Evolutionary conservation across 2,797 vertebrate genomes (phyloP).

Genomic region (Xyrichtys novacula): DNA sequence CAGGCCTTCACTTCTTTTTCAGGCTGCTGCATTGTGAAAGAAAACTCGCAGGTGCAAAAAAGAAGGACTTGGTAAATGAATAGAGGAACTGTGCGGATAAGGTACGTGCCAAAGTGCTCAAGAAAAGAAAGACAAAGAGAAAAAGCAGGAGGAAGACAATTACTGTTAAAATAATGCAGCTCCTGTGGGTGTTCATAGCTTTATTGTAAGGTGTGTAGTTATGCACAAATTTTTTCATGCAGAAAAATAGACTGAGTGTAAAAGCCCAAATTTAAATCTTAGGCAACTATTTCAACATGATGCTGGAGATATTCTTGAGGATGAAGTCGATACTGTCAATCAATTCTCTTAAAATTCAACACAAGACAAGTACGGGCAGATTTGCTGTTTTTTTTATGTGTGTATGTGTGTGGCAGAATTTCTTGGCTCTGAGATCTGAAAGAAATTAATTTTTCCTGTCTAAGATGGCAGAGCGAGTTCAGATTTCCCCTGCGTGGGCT

Average conservation of each 20-base stretch:
- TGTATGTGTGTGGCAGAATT: slow-evolving; percentile 34
- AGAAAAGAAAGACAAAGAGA: slow-evolving; percentile 21
- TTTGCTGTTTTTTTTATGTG: slow-evolving; percentile 56
- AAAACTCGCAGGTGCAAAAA: slow-evolving; percentile 76
- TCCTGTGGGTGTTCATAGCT: neutral
- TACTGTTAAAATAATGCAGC: slow-evolving; percentile 15
- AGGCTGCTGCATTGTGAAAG: slow-evolving; percentile 71
- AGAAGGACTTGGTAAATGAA: slow-evolving; percentile 59
- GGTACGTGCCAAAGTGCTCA: slow-evolving; percentile 16
- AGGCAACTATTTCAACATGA: slow-evolving; percentile 12
- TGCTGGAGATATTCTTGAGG: slow-evolving; percentile 47
- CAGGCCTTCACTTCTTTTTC: slow-evolving; percentile 71
- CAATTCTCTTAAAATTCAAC: slow-evolving; percentile 66
- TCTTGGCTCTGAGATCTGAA: slow-evolving; percentile 68
- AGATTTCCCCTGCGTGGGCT: slow-evolving; percentile 66
- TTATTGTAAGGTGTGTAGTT: slow-evolving; percentile 35
- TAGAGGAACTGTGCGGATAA: slow-evolving; percentile 40
- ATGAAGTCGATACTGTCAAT: slow-evolving; percentile 58
- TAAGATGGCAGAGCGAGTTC: slow-evolving; percentile 73
- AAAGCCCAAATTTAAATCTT: slow-evolving; percentile 16
- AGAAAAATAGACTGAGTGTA: slow-evolving; percentile 21
- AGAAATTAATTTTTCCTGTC: slow-evolving; percentile 77
- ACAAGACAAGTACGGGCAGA: slow-evolving; percentile 66
- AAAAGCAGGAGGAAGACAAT: slow-evolving; percentile 8
- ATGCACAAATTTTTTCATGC: slow-evolving; percentile 22